Conservation (phyloP, 2,797 vertebrate genomes). For the Rhodeus uyekii region DNA sequence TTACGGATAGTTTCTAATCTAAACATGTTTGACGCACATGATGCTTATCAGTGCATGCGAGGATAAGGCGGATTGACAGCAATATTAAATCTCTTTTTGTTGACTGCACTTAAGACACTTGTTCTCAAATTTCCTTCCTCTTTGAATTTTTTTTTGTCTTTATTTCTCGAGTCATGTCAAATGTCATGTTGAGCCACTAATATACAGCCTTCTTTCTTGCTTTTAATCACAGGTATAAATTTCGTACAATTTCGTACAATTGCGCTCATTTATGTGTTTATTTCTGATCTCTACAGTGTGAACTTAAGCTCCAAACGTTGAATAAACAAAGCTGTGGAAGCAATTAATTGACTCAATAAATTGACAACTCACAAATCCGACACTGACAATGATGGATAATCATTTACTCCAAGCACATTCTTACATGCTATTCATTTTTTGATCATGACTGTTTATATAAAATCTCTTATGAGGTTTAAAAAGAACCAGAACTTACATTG, state of each 20-base stretch:
- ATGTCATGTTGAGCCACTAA: background rate
- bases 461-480: background rate
- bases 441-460: background rate
- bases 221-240: background rate
- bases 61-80: background rate
- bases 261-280: background rate
- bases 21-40: background rate
- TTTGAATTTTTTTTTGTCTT: background rate
- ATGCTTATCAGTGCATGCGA: background rate
- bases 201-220: background rate
- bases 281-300: background rate
- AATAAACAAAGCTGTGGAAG: background rate
- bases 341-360: background rate
- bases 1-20: background rate
- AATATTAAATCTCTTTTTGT: background rate
- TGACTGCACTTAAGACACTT: too few relatives aligned
- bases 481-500: background rate
- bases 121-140: conserved; percentile 4
- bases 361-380: background rate
- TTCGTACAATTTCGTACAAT: background rate
- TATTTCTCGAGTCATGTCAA: background rate
- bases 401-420: background rate
- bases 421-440: background rate
- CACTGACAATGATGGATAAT: background rate
- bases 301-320: background rate